Base-by-base conservation (phyloP, 2,888 invertebrate genomes). In the Leptothorax acervorum region DNA sequence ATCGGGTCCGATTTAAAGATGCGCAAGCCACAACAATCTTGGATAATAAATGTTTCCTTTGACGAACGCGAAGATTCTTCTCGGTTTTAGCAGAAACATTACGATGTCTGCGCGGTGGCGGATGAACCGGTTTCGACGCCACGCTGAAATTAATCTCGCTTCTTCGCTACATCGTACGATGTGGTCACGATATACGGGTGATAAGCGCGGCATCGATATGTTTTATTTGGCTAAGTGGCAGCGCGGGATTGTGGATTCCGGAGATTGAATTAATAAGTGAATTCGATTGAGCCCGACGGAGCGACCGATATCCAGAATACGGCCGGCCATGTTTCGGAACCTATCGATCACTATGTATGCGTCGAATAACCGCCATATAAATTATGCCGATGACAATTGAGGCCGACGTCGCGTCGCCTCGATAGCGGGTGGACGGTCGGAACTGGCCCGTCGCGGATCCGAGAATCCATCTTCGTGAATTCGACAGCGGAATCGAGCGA, bases 341-440 rank as follows among this genome's bases (percentile, higher is more conserved):
- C 85, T 89, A 92, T 92, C 91, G 91, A 91, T 91, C 90, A 89
- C 86, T 78, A 84, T 86, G 86, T 81, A 85, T 83, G 85, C 85
- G 86, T 83, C 86, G 88, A 28, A 90, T 89, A 88, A 88, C 85
- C 89, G 86, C 86, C 90, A 90, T 91, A 92, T 92, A 92, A 92
- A 92, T 92, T 91, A 92, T 90, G 88, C 85, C 83, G 70, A 83
- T 65, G 88, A 88, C 88, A 90, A 90, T 90, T 86, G 89, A 85
- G 91, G 89, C 87, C 89, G 88, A 89, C 83, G 87, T 84, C 85
- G 81, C 6, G n/a, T n/a, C 66, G 8, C 11, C 9, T 8, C 42
- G 28, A 74, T 42, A 35, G 71, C 85, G 82, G 82, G 71, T 62
- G 53, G 75, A 83, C 51, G 31, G 39, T 60, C 82, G 88, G 90